Conservation (phyloP, 1,140 invertebrate genomes). For the Drosophila rhopaloa region DNA sequence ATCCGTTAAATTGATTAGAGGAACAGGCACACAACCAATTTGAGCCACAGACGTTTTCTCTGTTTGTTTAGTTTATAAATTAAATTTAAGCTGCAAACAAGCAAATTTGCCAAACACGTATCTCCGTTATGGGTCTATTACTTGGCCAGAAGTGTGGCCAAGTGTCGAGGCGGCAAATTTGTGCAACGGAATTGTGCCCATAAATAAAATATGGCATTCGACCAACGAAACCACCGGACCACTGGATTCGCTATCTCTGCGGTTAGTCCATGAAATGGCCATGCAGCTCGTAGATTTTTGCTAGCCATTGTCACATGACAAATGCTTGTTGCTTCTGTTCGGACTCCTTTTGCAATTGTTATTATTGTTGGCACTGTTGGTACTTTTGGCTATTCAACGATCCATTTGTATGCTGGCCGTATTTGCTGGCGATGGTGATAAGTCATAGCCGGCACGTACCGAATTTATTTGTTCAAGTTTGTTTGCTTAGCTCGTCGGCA, state of each 20-base stretch:
- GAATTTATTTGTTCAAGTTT: slow-evolving; percentile 75
- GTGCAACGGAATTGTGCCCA: slow-evolving; percentile 52
- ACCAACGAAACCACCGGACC: slow-evolving; percentile 12
- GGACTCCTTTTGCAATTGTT: slow-evolving; percentile 35
- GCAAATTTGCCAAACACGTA: slow-evolving; percentile 52
- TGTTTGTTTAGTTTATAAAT: slow-evolving; percentile 49
- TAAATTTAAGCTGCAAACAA: slow-evolving; percentile 52
- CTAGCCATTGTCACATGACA: slow-evolving; percentile 64
- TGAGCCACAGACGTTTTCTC: too few species aligned
- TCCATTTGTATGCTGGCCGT: slow-evolving; percentile 62
- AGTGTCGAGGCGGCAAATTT: slow-evolving; percentile 49
- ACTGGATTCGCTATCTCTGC: slow-evolving; percentile 30
- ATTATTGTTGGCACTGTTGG: slow-evolving; percentile 38
- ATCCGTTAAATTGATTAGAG: slow-evolving; percentile 12
- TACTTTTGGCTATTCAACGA: slow-evolving; percentile 43
- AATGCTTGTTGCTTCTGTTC: slow-evolving; percentile 63
- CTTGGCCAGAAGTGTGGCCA: slow-evolving; percentile 40
- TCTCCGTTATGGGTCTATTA: slow-evolving; percentile 64
- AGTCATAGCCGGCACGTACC: slow-evolving; percentile 70
- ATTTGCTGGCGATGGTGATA: slow-evolving; percentile 47
- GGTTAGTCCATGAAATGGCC: slow-evolving; percentile 53
- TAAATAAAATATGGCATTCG: slow-evolving; percentile 71
- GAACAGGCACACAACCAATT: not conserved
- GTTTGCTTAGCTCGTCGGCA: slow-evolving; percentile 44
- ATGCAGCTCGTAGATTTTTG: slow-evolving; percentile 56